A percentile compares a stretch with the other conserved stretches of the same genome.
Conservation (phyloP, 2,797 vertebrate species). For the Coccyzus lansbergi region DNA sequence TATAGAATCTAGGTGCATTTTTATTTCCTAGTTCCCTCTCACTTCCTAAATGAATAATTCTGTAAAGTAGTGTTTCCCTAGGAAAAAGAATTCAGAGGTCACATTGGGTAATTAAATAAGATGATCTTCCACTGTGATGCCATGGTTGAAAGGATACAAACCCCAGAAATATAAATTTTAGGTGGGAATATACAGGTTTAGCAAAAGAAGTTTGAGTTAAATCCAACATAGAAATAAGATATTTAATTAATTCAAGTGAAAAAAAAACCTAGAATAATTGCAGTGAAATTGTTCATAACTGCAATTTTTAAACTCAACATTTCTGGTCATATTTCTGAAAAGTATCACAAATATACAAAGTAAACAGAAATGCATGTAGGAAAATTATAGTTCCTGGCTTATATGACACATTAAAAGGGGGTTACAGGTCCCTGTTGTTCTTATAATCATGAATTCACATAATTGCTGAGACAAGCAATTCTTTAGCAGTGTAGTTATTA, state of each 20-base stretch:
- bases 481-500: background rate
- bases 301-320: background rate
- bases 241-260: background rate
- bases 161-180: background rate
- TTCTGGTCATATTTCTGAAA: background rate
- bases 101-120: background rate
- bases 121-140: background rate
- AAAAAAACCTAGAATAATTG: background rate
- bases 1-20: background rate
- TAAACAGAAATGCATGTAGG: background rate
- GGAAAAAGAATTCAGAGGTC: background rate
- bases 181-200: background rate
- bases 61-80: background rate
- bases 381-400: background rate
- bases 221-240: background rate
- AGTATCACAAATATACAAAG: background rate
- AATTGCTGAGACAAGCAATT: background rate
- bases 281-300: background rate
- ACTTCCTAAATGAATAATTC: background rate
- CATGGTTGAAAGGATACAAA: background rate
- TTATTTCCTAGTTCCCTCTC: background rate
- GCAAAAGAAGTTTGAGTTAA: background rate
- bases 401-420: background rate
- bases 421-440: background rate
- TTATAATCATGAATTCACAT: background rate